Conservation (phyloP, 2,113 vertebrate species). For the Cariama cristata region DNA sequence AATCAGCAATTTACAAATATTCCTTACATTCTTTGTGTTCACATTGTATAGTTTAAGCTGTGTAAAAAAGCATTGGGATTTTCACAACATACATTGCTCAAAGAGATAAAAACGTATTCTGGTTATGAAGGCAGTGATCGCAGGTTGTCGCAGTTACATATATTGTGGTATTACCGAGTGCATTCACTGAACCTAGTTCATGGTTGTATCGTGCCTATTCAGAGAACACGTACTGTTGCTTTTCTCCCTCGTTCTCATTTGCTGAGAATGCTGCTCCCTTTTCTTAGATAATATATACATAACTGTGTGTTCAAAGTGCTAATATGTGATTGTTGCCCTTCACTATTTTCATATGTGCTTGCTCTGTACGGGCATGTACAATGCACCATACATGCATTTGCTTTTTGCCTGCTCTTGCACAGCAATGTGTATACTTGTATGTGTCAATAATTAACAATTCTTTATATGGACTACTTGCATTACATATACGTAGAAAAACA, state of each 20-base stretch:
- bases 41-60: background rate
- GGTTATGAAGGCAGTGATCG: background rate
- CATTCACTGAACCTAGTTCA: background rate
- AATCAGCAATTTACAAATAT: background rate
- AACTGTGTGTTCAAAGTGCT: background rate
- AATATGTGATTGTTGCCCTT: background rate
- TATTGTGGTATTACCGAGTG: background rate
- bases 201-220: background rate
- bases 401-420: background rate
- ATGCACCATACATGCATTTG: accelerated
- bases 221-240: background rate
- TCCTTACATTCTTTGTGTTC: background rate
- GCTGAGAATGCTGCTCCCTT: background rate
- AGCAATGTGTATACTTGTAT: background rate
- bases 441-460: background rate
- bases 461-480: background rate
- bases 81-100: background rate
- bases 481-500: background rate
- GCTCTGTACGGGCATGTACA: background rate
- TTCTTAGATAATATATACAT: background rate
- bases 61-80: background rate
- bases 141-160: background rate
- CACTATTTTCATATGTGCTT: background rate
- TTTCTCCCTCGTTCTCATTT: background rate
- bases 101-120: background rate